Evolutionary conservation across 2,113 vertebrate species (phyloP).

Genomic region (Australoheros scitulus): DNA sequence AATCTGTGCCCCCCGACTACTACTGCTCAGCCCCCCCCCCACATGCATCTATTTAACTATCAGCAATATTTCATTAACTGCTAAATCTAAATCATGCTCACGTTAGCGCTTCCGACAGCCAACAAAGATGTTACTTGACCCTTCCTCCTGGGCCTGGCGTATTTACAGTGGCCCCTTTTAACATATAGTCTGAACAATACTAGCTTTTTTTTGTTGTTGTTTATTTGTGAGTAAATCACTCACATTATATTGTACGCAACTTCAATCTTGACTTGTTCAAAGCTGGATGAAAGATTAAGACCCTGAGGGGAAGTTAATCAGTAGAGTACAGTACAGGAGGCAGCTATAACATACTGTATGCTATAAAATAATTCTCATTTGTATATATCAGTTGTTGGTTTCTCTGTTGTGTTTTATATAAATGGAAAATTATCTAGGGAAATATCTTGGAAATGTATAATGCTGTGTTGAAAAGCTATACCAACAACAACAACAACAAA

Average conservation of each 20-base stretch:
- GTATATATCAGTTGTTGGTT: constrained; percentile 31
- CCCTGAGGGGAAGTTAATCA: constrained; percentile 60
- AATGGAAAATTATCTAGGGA: constrained; percentile 33
- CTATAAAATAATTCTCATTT: constrained; percentile 51
- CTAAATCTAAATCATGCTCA: constrained; percentile 18
- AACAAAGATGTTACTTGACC: constrained; percentile 5
- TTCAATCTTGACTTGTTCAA: constrained; percentile 8
- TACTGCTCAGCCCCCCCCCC: no score
- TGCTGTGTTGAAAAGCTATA: constrained; percentile 40
- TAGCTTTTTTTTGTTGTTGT: neutral
- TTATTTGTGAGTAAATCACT: constrained; percentile 20
- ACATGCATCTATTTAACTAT: constrained; percentile 22
- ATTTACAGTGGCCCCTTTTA: constrained; percentile 43
- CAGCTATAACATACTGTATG: constrained; percentile 42
- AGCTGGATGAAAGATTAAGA: constrained; percentile 32
- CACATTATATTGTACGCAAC: neutral
- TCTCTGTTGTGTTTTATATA: constrained; percentile 27
- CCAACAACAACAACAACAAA: neutral
- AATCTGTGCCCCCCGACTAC: neutral
- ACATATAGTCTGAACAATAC: constrained; percentile 2
- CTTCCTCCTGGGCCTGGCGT: constrained; percentile 2
- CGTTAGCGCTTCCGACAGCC: neutral
- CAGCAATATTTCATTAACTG: constrained; percentile 6
- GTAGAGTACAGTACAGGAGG: constrained; percentile 47
- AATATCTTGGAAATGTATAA: constrained; percentile 27